Evolutionary conservation across 2,888 invertebrate species (phyloP), one percentile per base, ranked within the genome.

Genomic region (Pharmacophagus antenor): DNA sequence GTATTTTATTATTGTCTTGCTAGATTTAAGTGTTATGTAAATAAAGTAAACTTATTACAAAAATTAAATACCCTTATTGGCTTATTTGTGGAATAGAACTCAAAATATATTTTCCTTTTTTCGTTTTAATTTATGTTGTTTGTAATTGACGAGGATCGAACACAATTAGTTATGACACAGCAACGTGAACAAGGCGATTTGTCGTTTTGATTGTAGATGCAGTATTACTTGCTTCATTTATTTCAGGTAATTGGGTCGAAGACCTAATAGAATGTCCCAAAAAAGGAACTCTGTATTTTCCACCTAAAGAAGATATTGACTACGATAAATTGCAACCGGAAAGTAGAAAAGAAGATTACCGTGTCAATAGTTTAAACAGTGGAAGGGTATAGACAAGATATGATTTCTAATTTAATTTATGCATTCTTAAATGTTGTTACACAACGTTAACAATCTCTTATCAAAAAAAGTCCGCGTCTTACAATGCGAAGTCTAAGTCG

Each of bases 221-320:
- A n/a, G n/a, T n/a, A n/a, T n/a, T n/a, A n/a, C n/a, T n/a, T n/a
- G 2, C 8, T 44, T n/a, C 31, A 47, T 49, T 50, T 50, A 4
- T 51, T 53, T 2, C 64, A 90, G 90, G 82, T 4, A 88, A 89
- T 65, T 90, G 90, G 89, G 87, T 90, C 2, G 89, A 89, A 73
- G 85, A 88, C 44, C 76, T 83, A 62, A 84, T 74, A 17, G 85
- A 88, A 73, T 88, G 88, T 64, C 78, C 83, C 1, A 80, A 78
- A 67, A 63, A 59, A 7, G 85, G 84, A 1, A 81, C 82, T 0
- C 65, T 84, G 0, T 87, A 87, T 67, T 84, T 85, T 59, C 84
- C 88, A 44, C 84, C 85, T 1, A 79, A 82, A 70, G 80, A 86
- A 58, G 65, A 72, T 25, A 77, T 80, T 31, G 76, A 85, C 58